A percentile compares a stretch with the other conserved stretches of the same genome.
phyloP scores from a whole-genome alignment of 2,797 vertebrate species.

The Kryptolebias ocellatus region DNA sequence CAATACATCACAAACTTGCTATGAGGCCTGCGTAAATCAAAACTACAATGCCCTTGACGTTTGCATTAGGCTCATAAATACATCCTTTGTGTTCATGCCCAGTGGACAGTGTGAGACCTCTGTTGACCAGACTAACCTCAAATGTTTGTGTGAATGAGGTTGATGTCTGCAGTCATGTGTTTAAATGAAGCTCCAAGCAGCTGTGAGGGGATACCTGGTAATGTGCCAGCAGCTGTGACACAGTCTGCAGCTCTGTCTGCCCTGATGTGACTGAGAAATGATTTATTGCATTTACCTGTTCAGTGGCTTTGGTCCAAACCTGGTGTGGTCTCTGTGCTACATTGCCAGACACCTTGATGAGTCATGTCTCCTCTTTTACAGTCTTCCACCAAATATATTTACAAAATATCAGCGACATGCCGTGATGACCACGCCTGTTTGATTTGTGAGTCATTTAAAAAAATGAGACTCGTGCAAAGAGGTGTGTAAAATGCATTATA shows the following conservation, averaged over 20 bases:
- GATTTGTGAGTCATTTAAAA: constrained; percentile 35
- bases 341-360: constrained; percentile 48
- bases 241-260: constrained; percentile 42
- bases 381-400: constrained; percentile 16
- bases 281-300: constrained; percentile 65
- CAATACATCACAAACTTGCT: constrained; percentile 68
- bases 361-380: constrained; percentile 22
- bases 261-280: constrained; percentile 46
- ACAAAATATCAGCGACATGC: constrained; percentile 4
- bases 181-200: constrained; percentile 25
- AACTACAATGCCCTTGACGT: constrained; percentile 67
- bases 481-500: constrained; percentile 42
- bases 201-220: constrained; percentile 23
- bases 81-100: constrained; percentile 43
- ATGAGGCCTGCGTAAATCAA: constrained; percentile 71
- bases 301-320: constrained; percentile 48
- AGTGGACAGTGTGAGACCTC: constrained; percentile 24
- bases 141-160: constrained; percentile 16
- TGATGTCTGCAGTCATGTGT: background rate
- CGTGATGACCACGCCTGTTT: constrained; percentile 27
- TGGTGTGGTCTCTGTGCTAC: constrained; percentile 51
- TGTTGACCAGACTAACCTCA: constrained; percentile 35
- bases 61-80: constrained; percentile 68
- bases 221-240: constrained; percentile 36
- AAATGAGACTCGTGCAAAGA: constrained; percentile 22